Base-by-base conservation (phyloP, 1,140 invertebrate genomes). In the Ceratoteleas bidentatus region DNA sequence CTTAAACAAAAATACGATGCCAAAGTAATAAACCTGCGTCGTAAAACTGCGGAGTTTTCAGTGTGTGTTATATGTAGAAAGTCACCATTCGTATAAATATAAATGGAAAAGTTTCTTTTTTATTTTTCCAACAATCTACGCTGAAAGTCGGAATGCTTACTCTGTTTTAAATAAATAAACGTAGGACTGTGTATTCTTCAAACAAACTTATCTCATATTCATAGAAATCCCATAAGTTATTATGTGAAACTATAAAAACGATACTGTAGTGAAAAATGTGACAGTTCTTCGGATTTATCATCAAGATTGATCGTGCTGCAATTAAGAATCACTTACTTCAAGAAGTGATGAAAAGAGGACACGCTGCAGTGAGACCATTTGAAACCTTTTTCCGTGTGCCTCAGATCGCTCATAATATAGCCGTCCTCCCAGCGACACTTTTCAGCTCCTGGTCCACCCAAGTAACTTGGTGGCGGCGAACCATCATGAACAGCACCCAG, bases 381-480 rank as follows among this genome's bases (percentile, higher is more conserved):
- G 93, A 98, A 98, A 11, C 97, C 97, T 87, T 97, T 95, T 92
- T 98, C 97, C 0, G 97, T 98, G 89, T 98, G 97, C 80, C 97
- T 92, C 50, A 98, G 93, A 92, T 98, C 97, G 57, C 96, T 97
- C 97, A 98, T 98, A 85, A 98, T 98, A 91, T 96, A 98, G 47
- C 97, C 97, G 88, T 98, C 97, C 89, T 98, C 96, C 97, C 97
- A 98, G 85, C 97, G 94, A 87, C 97, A 98, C 85, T 97, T 97
- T 87, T 97, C 96, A 40, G 97, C 97, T n/a, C 97, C 97, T 0
- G 97, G 97, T 62, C 97, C 97, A 61, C 97, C 97, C 5, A 98
- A 92, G 84, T 98, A 98, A 57, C 96, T 97, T 2, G 97, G 97
- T 50, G 97, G 97, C 13, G 97, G 97, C 74, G 97, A 98, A 50